phyloP scores from a whole-genome alignment of 2,888 invertebrate species.

The Cinara cedri region DNA sequence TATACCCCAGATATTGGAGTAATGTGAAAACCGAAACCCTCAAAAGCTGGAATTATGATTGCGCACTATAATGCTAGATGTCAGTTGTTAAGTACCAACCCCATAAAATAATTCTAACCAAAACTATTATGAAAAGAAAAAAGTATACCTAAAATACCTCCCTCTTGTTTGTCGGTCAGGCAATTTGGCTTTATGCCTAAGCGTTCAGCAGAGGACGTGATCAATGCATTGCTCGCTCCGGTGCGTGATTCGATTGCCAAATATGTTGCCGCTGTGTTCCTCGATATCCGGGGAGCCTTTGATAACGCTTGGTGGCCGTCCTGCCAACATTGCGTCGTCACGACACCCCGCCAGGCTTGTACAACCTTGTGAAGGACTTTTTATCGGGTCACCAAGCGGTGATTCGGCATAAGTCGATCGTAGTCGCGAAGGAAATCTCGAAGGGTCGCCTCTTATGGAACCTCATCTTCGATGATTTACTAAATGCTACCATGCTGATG shows the following conservation, averaged over 20 bases:
- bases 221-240: neutral
- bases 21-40: too few relatives aligned
- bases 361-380: neutral
- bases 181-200: neutral
- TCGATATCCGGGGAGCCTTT: neutral
- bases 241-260: neutral
- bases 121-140: too few relatives aligned
- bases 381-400: neutral
- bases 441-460: neutral
- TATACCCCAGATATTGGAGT: too few relatives aligned
- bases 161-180: neutral
- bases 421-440: neutral
- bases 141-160: too few relatives aligned
- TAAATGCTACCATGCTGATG: neutral
- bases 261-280: neutral
- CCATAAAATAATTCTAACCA: too few relatives aligned
- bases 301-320: slow-evolving; percentile 17
- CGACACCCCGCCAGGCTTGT: neutral
- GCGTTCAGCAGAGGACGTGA: neutral
- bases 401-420: neutral
- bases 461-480: neutral
- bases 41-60: too few relatives aligned
- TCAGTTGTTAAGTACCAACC: too few relatives aligned
- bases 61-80: too few relatives aligned
- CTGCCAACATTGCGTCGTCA: too few relatives aligned